A percentile compares a stretch with the other conserved stretches of the same genome.
Evolutionary conservation across 2,888 invertebrate genomes (phyloP).

Genomic region (Drosophila melanosoma): DNA sequence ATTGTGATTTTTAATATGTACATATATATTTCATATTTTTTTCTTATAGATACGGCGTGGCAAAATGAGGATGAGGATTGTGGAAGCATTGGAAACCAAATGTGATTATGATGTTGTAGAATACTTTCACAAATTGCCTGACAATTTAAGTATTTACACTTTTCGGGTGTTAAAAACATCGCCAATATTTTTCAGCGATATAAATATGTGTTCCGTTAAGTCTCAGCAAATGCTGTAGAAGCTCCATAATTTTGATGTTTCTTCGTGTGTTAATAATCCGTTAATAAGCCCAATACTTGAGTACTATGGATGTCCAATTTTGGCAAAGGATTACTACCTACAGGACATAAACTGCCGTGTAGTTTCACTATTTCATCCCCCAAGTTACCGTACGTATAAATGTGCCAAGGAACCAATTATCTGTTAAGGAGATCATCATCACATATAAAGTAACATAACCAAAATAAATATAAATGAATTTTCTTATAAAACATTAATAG

Average conservation of each 20-base stretch:
- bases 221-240: conserved; percentile 29
- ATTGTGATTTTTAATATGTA: not conserved
- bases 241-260: conserved; percentile 35
- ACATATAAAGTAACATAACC: conserved; percentile 23
- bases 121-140: conserved; percentile 20
- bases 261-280: conserved; percentile 42
- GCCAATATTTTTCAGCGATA: conserved; percentile 2
- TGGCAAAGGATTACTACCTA: conserved; percentile 33
- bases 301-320: conserved; percentile 33
- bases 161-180: conserved; percentile 34
- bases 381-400: not conserved
- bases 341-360: no score
- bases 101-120: conserved; percentile 45
- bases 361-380: no score
- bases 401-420: not conserved
- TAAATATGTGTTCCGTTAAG: conserved; percentile 6
- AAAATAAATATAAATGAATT: not conserved
- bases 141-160: not conserved
- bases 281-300: conserved; percentile 21
- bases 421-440: conserved; percentile 38
- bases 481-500: not conserved
- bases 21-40: not conserved
- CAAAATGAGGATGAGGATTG: no score
- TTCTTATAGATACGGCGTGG: conserved; percentile 1
- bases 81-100: conserved; percentile 23